These are phyloP conservation scores for Ceratoteleas bidentatus DNA, from an alignment of 1,140 invertebrate species.

Conservation along the genomic window DNA sequence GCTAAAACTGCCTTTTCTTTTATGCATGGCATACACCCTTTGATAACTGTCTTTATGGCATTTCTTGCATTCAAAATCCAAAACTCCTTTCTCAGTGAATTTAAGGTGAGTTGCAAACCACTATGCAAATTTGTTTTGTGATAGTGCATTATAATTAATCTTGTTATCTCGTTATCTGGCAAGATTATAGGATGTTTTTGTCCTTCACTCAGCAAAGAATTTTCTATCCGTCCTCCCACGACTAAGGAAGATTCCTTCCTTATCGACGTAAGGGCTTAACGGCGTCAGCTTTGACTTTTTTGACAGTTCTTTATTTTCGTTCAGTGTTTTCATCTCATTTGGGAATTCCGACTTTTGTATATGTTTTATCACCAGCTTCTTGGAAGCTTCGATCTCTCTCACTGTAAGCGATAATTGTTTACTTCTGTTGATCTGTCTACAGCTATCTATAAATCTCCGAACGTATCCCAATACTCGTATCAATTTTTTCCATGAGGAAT, in stretches of 20 bases:
- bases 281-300: too few species aligned
- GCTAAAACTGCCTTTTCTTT: not conserved
- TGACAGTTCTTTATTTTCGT: too few species aligned
- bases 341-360: too few species aligned
- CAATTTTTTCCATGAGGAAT: not conserved
- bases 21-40: too few species aligned
- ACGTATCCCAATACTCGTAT: slow-evolving; percentile 3
- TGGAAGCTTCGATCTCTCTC: not conserved
- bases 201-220: not conserved
- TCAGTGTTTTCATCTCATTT: too few species aligned
- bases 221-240: too few species aligned
- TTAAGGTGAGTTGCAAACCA: not conserved
- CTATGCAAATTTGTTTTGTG: not conserved
- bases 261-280: too few species aligned
- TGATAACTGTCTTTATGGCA: too few species aligned
- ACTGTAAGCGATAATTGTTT: not conserved
- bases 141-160: not conserved
- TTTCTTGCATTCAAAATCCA: too few species aligned
- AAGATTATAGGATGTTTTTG: slow-evolving; percentile 1
- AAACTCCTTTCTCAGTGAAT: not conserved
- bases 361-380: not conserved
- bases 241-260: too few species aligned
- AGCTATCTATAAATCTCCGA: not conserved
- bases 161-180: not conserved
- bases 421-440: not conserved